Evolutionary conservation across 2,113 vertebrate species (phyloP), one percentile per base, ranked within the genome.

Genomic region (Dromaius novaehollandiae): DNA sequence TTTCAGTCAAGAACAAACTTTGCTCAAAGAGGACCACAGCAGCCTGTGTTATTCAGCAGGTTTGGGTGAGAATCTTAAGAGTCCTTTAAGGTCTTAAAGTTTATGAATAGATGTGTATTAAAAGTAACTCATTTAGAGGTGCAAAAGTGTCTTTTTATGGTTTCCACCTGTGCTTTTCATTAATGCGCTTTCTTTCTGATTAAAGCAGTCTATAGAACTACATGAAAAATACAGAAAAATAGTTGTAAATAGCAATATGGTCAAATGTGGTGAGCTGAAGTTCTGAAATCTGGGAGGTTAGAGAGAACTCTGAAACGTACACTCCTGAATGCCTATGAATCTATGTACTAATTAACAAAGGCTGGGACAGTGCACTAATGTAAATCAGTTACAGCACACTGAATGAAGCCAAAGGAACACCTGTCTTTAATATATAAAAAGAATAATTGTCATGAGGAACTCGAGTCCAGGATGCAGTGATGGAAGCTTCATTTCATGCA

Each of bases 371-470:
- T 85, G 85, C 63, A 60, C 68, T 86, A 58, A 82, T 58, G 53
- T 36, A 15, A 85, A 53, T 93, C 76, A 96, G 91, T 90, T 83
- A 86, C 74, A 95, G 75, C 64, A 68, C 71, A 30, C 71, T 93
- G 93, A 77, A 83, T 63, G 55, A 68, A 97, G 95, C 85, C 95
- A 90, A 90, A 93, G 88, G 64, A 96, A 70, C 96, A 96, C 95
- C 95, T 96, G 96, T 69, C 91, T 97, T 97, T 89, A 96, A 97
- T 97, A 97, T 42, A 58, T 2, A 81, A 76, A 66, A 95, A 96
- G 90, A 96, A 74, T 86, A 96, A 96, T 93, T 97, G 79, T 93
- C 93, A 82, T 55, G 58, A 90, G 95, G 86, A 95, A 91, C 85
- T 93, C 36, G 70, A 85, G 16, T 91, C 81, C 89, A 95, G 75